Evolutionary conservation across 2,888 invertebrate species (phyloP).

Genomic region (Drosophila meridionalis): DNA sequence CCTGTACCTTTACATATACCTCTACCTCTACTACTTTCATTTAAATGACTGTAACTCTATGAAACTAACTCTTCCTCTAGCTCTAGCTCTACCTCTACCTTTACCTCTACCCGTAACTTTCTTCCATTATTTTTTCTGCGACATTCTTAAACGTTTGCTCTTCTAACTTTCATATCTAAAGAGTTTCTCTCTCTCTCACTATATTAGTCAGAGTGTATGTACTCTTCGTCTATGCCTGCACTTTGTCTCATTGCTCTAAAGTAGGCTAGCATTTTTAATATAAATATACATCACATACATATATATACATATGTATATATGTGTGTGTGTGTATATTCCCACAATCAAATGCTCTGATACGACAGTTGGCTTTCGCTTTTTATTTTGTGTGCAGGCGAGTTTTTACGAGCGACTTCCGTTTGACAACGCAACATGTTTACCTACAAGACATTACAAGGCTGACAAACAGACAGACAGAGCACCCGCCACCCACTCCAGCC

Average conservation of each 20-base stretch:
- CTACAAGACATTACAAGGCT: slow-evolving; percentile 79
- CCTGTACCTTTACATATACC: no score
- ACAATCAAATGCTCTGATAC: slow-evolving; percentile 47
- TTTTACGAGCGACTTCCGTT: slow-evolving; percentile 79
- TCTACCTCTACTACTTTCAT: no score
- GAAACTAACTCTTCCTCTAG: no score
- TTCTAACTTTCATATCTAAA: neutral
- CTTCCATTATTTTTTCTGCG: neutral
- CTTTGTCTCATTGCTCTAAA: slow-evolving; percentile 26
- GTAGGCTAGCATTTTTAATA: slow-evolving; percentile 64
- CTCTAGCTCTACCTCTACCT: no score
- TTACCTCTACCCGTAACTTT: no score
- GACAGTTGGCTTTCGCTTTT: slow-evolving; percentile 56
- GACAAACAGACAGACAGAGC: slow-evolving; percentile 40
- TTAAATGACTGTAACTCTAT: no score
- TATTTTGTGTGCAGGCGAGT: slow-evolving; percentile 47
- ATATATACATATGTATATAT: neutral
- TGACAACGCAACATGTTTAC: slow-evolving; percentile 77
- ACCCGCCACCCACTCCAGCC: slow-evolving; percentile 2
- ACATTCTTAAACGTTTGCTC: slow-evolving; percentile 28
- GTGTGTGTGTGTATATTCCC: slow-evolving; percentile 11
- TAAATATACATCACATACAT: slow-evolving; percentile 12
- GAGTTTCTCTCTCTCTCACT: neutral
- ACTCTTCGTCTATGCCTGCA: slow-evolving; percentile 1
- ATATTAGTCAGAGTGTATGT: slow-evolving; percentile 8